Conservation (phyloP, 2,797 vertebrate genomes). For the Pipistrellus pygmaeus region DNA sequence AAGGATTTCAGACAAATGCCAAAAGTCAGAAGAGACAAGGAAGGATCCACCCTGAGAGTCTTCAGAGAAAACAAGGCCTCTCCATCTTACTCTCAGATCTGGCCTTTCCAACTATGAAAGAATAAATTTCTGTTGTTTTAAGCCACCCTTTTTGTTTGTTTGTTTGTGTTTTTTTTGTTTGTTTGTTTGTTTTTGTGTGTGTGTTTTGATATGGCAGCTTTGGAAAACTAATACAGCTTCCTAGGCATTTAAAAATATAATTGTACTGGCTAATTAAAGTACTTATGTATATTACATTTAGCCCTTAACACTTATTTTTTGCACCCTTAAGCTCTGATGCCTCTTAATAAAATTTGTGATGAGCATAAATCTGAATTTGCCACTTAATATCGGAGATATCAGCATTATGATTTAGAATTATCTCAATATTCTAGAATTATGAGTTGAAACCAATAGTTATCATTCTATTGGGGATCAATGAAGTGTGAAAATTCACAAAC, state of each 20-base stretch:
- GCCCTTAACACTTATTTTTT: background rate
- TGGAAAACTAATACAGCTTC: background rate
- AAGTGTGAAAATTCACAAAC: conserved; percentile 42
- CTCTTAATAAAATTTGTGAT: background rate
- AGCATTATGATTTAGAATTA: conserved; percentile 36
- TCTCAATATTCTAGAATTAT: background rate
- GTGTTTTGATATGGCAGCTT: background rate
- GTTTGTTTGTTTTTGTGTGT: too few relatives aligned
- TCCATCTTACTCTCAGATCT: background rate
- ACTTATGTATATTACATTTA: background rate
- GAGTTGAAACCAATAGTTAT: background rate
- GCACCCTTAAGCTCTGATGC: background rate
- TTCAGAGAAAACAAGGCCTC: background rate
- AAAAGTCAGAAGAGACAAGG: background rate
- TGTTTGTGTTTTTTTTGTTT: too few relatives aligned
- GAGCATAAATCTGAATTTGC: conserved; percentile 42
- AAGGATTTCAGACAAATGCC: background rate
- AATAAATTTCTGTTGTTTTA: background rate
- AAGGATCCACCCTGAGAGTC: background rate
- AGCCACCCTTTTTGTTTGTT: background rate
- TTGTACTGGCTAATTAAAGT: background rate
- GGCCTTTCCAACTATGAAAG: background rate
- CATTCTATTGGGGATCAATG: conserved; percentile 29
- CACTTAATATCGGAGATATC: background rate
- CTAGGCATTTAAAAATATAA: background rate